Evolutionary conservation across 2,113 vertebrate species (phyloP).

Genomic region (Neolamprologus fasciatus): DNA sequence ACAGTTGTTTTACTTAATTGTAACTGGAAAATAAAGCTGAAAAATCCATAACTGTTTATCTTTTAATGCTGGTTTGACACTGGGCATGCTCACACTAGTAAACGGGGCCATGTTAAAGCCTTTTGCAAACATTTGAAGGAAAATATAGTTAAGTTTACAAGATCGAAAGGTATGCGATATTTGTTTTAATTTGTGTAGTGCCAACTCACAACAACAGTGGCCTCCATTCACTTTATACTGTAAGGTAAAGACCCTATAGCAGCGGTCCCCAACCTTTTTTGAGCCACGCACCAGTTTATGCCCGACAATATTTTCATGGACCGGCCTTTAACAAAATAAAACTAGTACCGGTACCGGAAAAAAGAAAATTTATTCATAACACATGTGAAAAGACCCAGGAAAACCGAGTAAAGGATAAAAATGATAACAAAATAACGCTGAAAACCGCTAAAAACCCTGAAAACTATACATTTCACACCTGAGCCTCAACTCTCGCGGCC

Average conservation of each 20-base stretch:
- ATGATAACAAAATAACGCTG: no score
- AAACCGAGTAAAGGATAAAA: rapidly evolving
- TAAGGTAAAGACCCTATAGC: not conserved
- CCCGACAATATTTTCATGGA: no score
- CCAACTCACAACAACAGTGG: rapidly evolving
- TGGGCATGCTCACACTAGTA: not conserved
- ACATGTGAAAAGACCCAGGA: no score
- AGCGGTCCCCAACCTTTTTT: no score
- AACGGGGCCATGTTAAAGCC: rapidly evolving
- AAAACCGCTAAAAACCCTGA: no score
- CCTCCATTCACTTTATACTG: not conserved
- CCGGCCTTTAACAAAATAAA: no score
- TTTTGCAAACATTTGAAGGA: not conserved
- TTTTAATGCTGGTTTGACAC: not conserved
- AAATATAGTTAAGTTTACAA: not conserved
- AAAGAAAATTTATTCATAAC: no score
- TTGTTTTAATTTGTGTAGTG: not conserved
- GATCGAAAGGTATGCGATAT: rapidly evolving
- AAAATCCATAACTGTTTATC: not conserved
- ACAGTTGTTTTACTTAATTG: not conserved
- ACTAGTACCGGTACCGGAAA: rapidly evolving
- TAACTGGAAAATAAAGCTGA: not conserved
- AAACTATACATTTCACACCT: no score
- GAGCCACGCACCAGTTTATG: rapidly evolving
- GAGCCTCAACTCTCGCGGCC: no score